Evolutionary conservation across 1,140 invertebrate species (phyloP).

Genomic region (Aphis gossypii): DNA sequence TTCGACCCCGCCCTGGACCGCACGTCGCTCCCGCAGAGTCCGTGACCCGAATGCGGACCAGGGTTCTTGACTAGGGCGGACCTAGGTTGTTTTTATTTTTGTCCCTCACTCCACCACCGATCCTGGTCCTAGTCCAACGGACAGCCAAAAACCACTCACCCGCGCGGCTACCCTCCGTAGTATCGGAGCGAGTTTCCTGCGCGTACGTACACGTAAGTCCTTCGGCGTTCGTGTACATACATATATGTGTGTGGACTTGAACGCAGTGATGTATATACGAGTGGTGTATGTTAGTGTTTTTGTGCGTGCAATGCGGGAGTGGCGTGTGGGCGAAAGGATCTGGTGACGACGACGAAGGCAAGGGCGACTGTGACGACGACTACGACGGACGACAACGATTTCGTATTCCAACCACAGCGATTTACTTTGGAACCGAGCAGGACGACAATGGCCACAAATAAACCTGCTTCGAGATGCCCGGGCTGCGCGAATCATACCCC

Average conservation of each 20-base stretch:
- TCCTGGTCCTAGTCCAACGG: background rate
- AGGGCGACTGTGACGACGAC: background rate
- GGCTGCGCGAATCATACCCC: background rate
- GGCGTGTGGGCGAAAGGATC: background rate
- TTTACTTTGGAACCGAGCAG: background rate
- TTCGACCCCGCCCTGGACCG: background rate
- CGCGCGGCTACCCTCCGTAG: rapidly evolving
- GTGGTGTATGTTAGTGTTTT: slow-evolving; percentile 23
- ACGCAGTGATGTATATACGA: background rate
- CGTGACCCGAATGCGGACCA: slow-evolving; percentile 3
- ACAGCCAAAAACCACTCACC: background rate
- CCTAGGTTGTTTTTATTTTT: slow-evolving; percentile 25
- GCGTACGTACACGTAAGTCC: background rate
- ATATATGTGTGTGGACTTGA: background rate
- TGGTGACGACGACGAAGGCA: background rate
- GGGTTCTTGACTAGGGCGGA: background rate
- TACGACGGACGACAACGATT: background rate
- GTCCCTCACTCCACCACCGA: background rate
- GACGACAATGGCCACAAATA: slow-evolving; percentile 42
- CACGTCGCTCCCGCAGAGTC: background rate
- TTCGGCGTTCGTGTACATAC: background rate
- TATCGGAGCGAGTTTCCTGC: background rate
- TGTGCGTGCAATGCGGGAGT: background rate
- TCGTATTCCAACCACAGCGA: slow-evolving; percentile 38
- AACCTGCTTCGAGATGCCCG: background rate